Evolutionary conservation across 2,888 invertebrate genomes (phyloP).

Genomic region (Volucella bombylans): DNA sequence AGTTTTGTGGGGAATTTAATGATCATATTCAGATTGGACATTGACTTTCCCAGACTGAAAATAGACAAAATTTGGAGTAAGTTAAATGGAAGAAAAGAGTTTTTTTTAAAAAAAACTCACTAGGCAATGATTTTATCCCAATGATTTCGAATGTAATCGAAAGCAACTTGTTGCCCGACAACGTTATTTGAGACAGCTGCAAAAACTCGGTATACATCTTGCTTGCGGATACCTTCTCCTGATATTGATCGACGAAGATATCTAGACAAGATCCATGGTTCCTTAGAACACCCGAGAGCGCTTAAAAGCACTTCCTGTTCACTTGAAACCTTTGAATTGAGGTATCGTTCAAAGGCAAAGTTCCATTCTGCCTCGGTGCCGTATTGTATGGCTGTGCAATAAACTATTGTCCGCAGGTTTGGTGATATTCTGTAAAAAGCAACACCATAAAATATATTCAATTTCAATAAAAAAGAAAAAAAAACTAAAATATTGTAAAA

Average conservation of each 20-base stretch:
- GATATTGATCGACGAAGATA: conserved; percentile 89
- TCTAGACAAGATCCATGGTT: conserved; percentile 89
- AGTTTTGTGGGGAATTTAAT: conserved; percentile 88
- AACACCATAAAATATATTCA: background rate
- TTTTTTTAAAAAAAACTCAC: conserved; percentile 84
- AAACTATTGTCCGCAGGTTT: conserved; percentile 91
- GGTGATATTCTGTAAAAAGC: conserved; percentile 87
- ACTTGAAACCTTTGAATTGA: conserved; percentile 89
- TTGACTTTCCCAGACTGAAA: conserved; percentile 88
- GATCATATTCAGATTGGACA: conserved; percentile 87
- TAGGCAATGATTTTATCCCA: conserved; percentile 88
- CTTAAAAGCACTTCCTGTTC: conserved; percentile 90
- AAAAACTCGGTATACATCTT: conserved; percentile 91
- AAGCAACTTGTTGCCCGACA: conserved; percentile 91
- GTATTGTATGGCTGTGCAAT: conserved; percentile 92
- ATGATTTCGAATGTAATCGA: conserved; percentile 89
- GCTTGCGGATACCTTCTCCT: conserved; percentile 90
- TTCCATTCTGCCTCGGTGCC: conserved; percentile 94
- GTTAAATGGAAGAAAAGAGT: background rate
- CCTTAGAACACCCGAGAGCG: conserved; percentile 91
- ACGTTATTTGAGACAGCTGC: conserved; percentile 89
- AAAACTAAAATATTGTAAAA: background rate
- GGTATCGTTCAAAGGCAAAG: conserved; percentile 92
- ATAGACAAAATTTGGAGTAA: too few species aligned
- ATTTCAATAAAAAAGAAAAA: background rate